These are phyloP conservation scores for Acrobasis suavella DNA, from an alignment of 2,888 invertebrate species.

Conservation along the genomic window DNA sequence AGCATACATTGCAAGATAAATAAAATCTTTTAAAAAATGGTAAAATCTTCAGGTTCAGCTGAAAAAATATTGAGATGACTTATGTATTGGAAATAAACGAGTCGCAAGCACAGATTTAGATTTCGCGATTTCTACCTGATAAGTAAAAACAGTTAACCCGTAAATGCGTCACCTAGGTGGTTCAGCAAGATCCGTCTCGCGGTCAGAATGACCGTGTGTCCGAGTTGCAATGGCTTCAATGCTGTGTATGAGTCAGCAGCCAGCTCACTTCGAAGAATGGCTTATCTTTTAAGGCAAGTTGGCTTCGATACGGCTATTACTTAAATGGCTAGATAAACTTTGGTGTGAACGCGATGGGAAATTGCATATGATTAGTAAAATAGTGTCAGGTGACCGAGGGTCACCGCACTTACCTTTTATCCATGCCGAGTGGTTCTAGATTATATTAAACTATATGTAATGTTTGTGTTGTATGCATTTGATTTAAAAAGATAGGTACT, in stretches of 20 bases:
- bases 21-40: too few relatives aligned
- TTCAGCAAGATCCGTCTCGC: slow-evolving; percentile 2
- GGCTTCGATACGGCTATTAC: slow-evolving; percentile 14
- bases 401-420: slow-evolving; percentile 3
- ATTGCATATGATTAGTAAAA: slow-evolving; percentile 10
- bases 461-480: too few relatives aligned
- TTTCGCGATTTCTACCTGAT: background rate
- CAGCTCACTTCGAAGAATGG: slow-evolving; percentile 13
- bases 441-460: too few relatives aligned
- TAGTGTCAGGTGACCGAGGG: slow-evolving; percentile 9
- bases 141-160: slow-evolving; percentile 22
- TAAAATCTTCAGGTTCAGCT: background rate
- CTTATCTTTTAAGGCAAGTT: slow-evolving; percentile 19
- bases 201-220: slow-evolving; percentile 10
- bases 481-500: too few relatives aligned
- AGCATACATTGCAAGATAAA: too few relatives aligned
- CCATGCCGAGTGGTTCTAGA: background rate
- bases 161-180: slow-evolving; percentile 9
- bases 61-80: background rate
- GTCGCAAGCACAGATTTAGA: background rate
- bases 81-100: too few relatives aligned
- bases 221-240: slow-evolving; percentile 14
- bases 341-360: slow-evolving; percentile 11
- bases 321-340: slow-evolving; percentile 20
- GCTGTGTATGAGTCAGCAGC: slow-evolving; percentile 12